Evolutionary conservation across 2,113 vertebrate species (phyloP).

Genomic region (Seriola aureovittata): DNA sequence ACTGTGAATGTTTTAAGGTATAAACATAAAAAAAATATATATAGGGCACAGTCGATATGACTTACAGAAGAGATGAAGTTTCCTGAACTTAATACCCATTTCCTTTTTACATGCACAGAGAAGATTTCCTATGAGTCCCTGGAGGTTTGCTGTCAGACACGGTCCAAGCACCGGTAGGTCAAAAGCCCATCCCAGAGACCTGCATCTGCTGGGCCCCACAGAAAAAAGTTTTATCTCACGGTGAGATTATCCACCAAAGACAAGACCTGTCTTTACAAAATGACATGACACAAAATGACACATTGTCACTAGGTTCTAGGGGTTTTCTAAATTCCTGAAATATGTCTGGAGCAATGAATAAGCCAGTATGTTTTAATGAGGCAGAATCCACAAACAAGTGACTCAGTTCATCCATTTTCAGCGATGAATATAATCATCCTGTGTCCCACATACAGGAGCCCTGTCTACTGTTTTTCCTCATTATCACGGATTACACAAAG

Average conservation of each 20-base stretch:
- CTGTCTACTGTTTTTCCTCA: slow-evolving; percentile 25
- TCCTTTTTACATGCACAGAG: slow-evolving; percentile 42
- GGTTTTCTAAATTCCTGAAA: background rate
- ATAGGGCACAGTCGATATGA: slow-evolving; percentile 12
- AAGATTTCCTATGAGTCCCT: slow-evolving; percentile 35
- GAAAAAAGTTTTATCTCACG: background rate
- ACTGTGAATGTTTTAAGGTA: slow-evolving; percentile 5
- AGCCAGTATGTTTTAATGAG: slow-evolving; percentile 14
- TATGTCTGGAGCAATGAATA: background rate
- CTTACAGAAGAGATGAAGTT: slow-evolving; percentile 10
- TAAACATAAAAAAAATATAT: background rate
- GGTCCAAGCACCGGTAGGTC: slow-evolving; percentile 9
- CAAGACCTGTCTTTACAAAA: background rate
- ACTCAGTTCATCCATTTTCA: slow-evolving; percentile 11
- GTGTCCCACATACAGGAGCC: slow-evolving; percentile 33
- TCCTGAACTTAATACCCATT: slow-evolving; percentile 41
- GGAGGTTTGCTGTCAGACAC: slow-evolving; percentile 45
- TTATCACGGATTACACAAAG: slow-evolving; percentile 53
- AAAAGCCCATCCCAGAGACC: slow-evolving; percentile 23
- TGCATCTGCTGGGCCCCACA: slow-evolving; percentile 18
- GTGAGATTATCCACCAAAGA: slow-evolving; percentile 13
- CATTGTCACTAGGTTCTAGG: background rate
- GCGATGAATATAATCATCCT: slow-evolving; percentile 4
- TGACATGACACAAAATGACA: background rate
- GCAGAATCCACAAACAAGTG: background rate